Evolutionary conservation across 2,113 vertebrate species (phyloP), one percentile per base, ranked within the genome.

Genomic region (Dendrocopos noguchii): DNA sequence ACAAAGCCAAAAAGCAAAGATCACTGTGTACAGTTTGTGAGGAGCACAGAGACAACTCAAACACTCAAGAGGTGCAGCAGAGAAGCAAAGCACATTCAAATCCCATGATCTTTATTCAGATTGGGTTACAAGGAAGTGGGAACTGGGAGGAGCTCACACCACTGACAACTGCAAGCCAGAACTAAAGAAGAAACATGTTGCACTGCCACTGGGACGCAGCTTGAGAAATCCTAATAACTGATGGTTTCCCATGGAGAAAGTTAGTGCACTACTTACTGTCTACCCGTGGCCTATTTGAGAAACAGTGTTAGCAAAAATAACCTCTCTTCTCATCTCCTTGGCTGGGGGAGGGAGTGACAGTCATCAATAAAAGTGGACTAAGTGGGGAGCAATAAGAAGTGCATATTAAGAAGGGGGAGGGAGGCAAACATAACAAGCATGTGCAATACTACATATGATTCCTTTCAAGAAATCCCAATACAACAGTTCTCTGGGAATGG

Each of bases 61-160:
- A 85, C 68, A 60, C 16, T 22, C 52, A 67, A 67, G 55, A 91
- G 78, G 34, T 87, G 64, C 34, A 68, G 74, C 73, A 88, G 81
- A 6, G 80, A 85, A 76, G 91, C 71, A 81, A 88, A 29, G 68
- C 82, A 77, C 84, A 75, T 91, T 93, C 76, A 83, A 94, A 96
- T 55, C 94, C 90, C 93, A 94, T 68, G 93, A 67, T 75, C 86
- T 88, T 86, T 74, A 91, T 92, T 95, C 87, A 96, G 95, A 92
- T 88, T 95, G 93, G 95, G 89, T 95, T 97, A 76, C 84, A 84
- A 92, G 68, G 82, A 96, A 96, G 90, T 70, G 91, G 61, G 79
- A 94, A 86, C 57, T 67, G 90, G 94, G 73, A 96, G 95, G 96
- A 95, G 79, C 59, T 50, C 78, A 71, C 18, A 64, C 56, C 46